Evolutionary conservation across 2,888 invertebrate species (phyloP).

Genomic region (Carcina quercana): DNA sequence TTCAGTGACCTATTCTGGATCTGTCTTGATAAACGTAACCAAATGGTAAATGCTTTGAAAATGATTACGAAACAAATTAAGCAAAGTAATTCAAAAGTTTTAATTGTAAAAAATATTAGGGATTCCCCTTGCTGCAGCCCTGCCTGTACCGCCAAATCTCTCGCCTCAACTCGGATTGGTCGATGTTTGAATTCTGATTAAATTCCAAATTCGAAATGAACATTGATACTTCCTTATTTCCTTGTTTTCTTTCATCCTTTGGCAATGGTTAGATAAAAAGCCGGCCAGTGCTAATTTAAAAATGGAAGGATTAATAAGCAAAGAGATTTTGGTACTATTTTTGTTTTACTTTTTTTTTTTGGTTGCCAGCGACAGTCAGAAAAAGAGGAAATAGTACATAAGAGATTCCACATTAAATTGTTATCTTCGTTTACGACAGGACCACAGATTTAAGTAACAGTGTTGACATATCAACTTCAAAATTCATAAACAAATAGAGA

Average conservation of each 20-base stretch:
- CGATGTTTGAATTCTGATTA: conserved; percentile 35
- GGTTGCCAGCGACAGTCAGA: no score
- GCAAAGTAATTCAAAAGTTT: no score
- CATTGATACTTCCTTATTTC: conserved; percentile 2
- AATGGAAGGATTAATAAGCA: background rate
- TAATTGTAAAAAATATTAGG: no score
- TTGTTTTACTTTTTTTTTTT: conserved; percentile 1
- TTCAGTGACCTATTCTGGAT: no score
- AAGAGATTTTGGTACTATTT: background rate
- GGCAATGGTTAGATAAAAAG: background rate
- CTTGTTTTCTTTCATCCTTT: background rate
- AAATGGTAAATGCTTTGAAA: no score
- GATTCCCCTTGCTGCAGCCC: no score
- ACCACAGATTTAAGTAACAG: conserved; percentile 4
- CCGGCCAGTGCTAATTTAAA: conserved; percentile 6
- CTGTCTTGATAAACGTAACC: no score
- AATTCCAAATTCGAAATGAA: conserved; percentile 11
- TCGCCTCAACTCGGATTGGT: conserved; percentile 42
- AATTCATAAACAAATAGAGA: conserved; percentile 58
- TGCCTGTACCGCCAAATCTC: conserved; percentile 45
- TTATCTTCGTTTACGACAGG: no score
- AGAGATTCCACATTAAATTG: no score
- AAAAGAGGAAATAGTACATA: no score
- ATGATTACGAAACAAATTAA: no score
- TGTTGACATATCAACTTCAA: conserved; percentile 43